Evolutionary conservation across 2,888 invertebrate genomes (phyloP), one percentile per base, ranked within the genome.

Genomic region (Branchellion lobata): DNA sequence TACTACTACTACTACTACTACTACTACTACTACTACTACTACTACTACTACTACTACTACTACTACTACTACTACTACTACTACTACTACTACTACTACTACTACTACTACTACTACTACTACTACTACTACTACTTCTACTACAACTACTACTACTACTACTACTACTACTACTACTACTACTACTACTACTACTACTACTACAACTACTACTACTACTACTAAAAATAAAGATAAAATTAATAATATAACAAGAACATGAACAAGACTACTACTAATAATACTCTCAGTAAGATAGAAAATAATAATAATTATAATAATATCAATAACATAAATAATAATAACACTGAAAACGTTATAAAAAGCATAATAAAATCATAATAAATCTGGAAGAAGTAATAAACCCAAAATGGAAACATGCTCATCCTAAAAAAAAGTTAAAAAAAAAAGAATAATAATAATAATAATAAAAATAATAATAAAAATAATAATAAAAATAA

Each of bases 1-100:
- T 65, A 65, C 29, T 65, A 65, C 65, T 65, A 65, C 65, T 21
- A 3, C n/a, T 21, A 27, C 11, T 65, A 11, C 3, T 65, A 11
- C 65, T 5, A 65, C 65, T 65, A 65, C 5, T 65, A 65, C 65
- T 65, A 65, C 65, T 65, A 65, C 65, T 65, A 65, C 65, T 65
- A 65, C 65, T 65, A 65, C 65, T 65, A 65, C 65, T 65, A 65
- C 65, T 65, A 65, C 65, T 65, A 65, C 65, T 65, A 65, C 65
- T 65, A 65, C 65, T 65, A 65, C 65, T 65, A 65, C 65, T 65
- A 65, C 65, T 3, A 65, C 65, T 3, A 65, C 65, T 65, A 65
- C 65, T 65, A 65, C 65, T 65, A 65, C 65, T 65, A 65, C 65
- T 65, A 65, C 65, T 65, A 65, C 65, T 65, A 65, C 65, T 65